phyloP scores from a whole-genome alignment of 2,113 vertebrate genomes.

The Pristiophorus japonicus region DNA sequence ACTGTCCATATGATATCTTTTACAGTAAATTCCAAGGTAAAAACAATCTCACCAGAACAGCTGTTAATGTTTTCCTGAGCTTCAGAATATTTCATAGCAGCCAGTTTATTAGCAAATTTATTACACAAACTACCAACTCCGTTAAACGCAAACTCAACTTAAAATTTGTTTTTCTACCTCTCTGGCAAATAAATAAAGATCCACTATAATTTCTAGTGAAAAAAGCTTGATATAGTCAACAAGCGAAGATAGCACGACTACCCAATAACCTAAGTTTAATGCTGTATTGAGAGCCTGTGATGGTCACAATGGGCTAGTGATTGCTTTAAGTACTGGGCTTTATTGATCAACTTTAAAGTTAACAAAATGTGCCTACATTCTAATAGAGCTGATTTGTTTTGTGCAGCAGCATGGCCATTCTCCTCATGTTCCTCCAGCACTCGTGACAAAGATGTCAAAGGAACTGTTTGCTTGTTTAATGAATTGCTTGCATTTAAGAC shows the following conservation, averaged over 20 bases:
- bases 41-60: not conserved
- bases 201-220: not conserved
- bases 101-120: not conserved
- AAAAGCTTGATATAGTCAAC: not conserved
- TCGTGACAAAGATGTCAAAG: not conserved
- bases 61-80: not conserved
- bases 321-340: not conserved
- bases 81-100: not conserved
- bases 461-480: not conserved
- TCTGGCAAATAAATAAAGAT: not conserved
- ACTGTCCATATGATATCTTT: not conserved
- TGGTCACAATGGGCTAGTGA: not conserved
- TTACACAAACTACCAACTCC: not conserved
- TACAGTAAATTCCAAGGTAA: not conserved
- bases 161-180: not conserved
- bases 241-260: not conserved
- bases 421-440: not conserved
- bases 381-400: not conserved
- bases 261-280: not conserved
- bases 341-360: conserved; percentile 21
- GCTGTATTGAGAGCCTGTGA: not conserved
- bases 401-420: not conserved
- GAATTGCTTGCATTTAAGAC: not conserved
- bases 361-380: not conserved
- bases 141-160: not conserved